Evolutionary conservation across 2,888 invertebrate species (phyloP), one percentile per base, ranked within the genome.

Genomic region (Aleiodes leptofemur): DNA sequence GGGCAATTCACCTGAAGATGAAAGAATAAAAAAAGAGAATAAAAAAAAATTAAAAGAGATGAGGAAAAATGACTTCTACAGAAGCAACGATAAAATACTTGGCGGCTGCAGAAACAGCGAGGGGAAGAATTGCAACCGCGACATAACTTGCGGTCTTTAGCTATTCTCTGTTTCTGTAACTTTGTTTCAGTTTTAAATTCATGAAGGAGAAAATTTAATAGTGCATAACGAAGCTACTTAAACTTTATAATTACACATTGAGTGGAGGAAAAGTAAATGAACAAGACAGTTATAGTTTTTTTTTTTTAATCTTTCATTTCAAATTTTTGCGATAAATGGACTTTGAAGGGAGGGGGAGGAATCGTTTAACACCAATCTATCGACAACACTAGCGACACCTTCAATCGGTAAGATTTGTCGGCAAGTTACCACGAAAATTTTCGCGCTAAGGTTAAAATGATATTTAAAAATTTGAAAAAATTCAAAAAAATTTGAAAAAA

Each of bases 71-170:
- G 9, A 64, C 64, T 61, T 43, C 61, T 43, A 61, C 64, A 48
- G 64, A 64, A 64, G 64, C 64, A 14, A 11, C 23, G 64, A 64
- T 64, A 64, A 64, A 64, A 64, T 48, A 9, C 43, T 64, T 23
- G 23, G 23, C 23, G 23, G 23, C 23, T 1, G 2, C 23, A 23
- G 34, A 48, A 14, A 23, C 16, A 48, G 48, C 9, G 14, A 61
- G 16, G 61, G 61, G 64, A 38, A 16, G 38, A 64, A 64, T 64
- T 16, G 48, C 43, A 64, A 64, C 64, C 64, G 23, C 64, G 48
- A 64, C 64, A 64, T 64, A 64, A 64, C 64, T 64, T 48, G 64
- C 48, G 64, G 64, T 64, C 48, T 11, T 56, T 48, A 14, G 16
- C 48, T 64, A 48, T 64, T 64, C 48, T 16, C 8, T 16, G 16